Percentiles rank a stretch among this genome's conserved stretches.
Conservation (phyloP, 1,140 invertebrate genomes). For the Octopus bimaculoides region DNA sequence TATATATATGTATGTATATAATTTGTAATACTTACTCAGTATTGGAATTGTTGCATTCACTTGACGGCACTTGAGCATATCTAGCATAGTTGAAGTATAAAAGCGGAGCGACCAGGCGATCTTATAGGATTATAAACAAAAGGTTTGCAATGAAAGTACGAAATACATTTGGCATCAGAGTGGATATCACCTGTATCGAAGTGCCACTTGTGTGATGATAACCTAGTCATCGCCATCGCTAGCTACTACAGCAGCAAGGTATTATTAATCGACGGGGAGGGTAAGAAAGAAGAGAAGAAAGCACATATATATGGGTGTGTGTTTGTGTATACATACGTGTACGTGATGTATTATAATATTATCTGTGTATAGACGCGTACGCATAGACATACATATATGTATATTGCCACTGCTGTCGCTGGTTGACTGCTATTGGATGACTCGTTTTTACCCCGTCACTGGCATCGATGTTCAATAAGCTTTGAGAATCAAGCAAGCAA, state of each 20-base stretch:
- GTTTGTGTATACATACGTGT: too few relatives aligned
- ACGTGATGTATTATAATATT: too few relatives aligned
- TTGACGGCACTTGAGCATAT: background rate
- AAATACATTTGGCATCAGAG: background rate
- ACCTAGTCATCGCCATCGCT: background rate
- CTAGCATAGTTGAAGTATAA: background rate
- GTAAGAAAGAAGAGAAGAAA: too few relatives aligned
- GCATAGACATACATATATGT: too few relatives aligned
- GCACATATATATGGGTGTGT: too few relatives aligned
- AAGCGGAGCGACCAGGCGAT: background rate
- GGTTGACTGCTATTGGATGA: too few relatives aligned
- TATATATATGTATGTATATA: background rate
- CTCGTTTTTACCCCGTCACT: too few relatives aligned
- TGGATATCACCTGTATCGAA: background rate
- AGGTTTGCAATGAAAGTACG: background rate
- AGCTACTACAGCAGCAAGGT: background rate
- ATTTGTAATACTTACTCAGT: background rate
- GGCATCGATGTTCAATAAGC: too few relatives aligned
- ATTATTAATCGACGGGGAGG: background rate
- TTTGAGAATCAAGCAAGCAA: too few relatives aligned
- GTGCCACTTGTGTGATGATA: background rate
- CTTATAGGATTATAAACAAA: background rate
- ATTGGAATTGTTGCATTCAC: background rate
- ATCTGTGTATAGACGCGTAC: too few relatives aligned
- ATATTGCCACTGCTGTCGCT: too few relatives aligned